A percentile compares a stretch with the other conserved stretches of the same genome.
Evolutionary conservation across 2,797 vertebrate species (phyloP).

Genomic region (Rhadinocentrus ornatus): DNA sequence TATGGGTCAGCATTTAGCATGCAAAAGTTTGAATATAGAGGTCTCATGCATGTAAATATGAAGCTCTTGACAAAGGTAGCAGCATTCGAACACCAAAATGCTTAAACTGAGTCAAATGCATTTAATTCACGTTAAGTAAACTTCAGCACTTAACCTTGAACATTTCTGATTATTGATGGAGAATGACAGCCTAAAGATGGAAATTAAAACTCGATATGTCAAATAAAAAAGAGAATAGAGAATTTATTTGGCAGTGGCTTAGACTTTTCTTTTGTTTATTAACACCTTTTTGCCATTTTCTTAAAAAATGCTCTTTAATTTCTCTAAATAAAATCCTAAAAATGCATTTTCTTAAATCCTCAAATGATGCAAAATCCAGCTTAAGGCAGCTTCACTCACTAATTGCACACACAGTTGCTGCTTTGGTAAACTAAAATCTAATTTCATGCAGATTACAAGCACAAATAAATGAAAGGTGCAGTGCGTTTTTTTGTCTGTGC

Average conservation of each 20-base stretch:
- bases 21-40: background rate
- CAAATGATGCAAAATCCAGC: background rate
- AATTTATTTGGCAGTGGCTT: background rate
- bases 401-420: constrained; percentile 4
- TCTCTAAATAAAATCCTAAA: background rate
- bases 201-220: too few species aligned
- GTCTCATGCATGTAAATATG: background rate
- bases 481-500: constrained; percentile 19
- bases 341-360: background rate
- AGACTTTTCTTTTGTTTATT: background rate
- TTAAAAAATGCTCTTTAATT: background rate
- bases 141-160: too few species aligned
- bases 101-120: background rate
- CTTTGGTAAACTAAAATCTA: constrained; percentile 17
- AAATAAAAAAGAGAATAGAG: too few species aligned
- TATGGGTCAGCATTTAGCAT: background rate
- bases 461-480: constrained; percentile 14
- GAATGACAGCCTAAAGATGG: background rate
- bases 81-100: background rate
- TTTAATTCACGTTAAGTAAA: background rate
- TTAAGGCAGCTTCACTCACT: background rate
- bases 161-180: background rate
- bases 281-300: too few species aligned
- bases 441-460: background rate
- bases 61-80: background rate